Base-by-base conservation (phyloP, 2,113 vertebrate species). In the Cynoglossus semilaevis region DNA sequence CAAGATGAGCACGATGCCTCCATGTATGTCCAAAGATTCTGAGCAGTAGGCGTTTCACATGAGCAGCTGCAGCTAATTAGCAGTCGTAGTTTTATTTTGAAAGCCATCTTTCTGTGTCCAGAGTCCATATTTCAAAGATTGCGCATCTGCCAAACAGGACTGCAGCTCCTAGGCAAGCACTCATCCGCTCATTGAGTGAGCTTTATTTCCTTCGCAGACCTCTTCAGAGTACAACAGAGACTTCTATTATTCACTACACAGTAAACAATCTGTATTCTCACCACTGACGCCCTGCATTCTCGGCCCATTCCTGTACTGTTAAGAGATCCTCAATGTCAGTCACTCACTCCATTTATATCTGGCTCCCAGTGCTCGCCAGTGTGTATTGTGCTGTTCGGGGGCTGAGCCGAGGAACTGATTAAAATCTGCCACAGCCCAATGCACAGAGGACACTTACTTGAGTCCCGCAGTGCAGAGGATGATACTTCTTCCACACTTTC, bases 361-460 rank as follows among this genome's bases (percentile, higher is more conserved):
- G 48, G 69, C 41, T 68, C 62, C 66, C 66, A 40, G 9, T 17
- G 52, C 55, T 79, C 67, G 73, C 14, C 10, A 60, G 74, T 63
- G 64, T 66, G 34, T 62, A 58, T 76, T 77, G 49, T 35, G 51
- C 54, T 56, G 52, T 37, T 49, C 58, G 56, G 54, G 40, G 65
- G 63, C 57, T 43, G 77, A 79, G 73, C 48, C 55, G 36, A 72
- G 70, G 58, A 71, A 50, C 82, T 79, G 84, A 89, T 85, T 87
- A 85, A 80, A 87, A 85, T 81, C 83, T 68, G 58, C 70, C 74
- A 79, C 81, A 79, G 72, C 59, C 65, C 67, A 68, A 19, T 79
- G 79, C 76, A 75, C 74, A 19, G 56, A 81, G 58, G 77, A 76
- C 77, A 76, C 47, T 74, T 59, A 59, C 73, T 80, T 75, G 69